These are phyloP conservation scores for Spea bombifrons DNA, from an alignment of 2,113 vertebrate genomes.

Conservation along the genomic window DNA sequence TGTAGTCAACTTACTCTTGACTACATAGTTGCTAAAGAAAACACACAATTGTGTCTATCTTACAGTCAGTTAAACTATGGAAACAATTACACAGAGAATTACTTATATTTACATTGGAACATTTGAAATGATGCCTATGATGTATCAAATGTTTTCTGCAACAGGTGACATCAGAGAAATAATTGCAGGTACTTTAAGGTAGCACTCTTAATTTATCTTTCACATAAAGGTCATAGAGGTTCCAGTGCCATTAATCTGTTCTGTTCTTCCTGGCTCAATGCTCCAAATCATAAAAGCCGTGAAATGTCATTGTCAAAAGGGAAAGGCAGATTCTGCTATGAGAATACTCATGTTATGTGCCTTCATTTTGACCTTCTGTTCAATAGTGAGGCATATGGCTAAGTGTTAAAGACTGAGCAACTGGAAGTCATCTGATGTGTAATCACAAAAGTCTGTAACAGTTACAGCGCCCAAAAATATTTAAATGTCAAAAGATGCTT, in stretches of 20 bases:
- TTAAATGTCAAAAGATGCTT: background rate
- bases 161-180: background rate
- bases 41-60: no score
- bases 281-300: constrained; percentile 25
- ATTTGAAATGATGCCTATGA: no score
- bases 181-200: background rate
- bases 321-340: constrained; percentile 10
- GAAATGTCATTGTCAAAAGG: constrained; percentile 21
- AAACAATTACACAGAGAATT: no score
- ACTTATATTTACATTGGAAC: no score
- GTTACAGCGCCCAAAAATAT: background rate
- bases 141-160: background rate
- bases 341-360: background rate
- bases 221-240: background rate
- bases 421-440: constrained; percentile 29
- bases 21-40: no score
- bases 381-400: constrained; percentile 35
- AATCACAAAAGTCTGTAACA: constrained; percentile 10
- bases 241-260: background rate
- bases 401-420: constrained; percentile 29
- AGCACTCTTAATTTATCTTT: background rate
- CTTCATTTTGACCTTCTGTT: constrained; percentile 33
- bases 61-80: no score
- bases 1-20: no score
- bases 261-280: background rate